Percentiles rank a stretch among this genome's conserved stretches.
Evolutionary conservation across 2,888 invertebrate species (phyloP).

Genomic region (Tenthredo mesomela): DNA sequence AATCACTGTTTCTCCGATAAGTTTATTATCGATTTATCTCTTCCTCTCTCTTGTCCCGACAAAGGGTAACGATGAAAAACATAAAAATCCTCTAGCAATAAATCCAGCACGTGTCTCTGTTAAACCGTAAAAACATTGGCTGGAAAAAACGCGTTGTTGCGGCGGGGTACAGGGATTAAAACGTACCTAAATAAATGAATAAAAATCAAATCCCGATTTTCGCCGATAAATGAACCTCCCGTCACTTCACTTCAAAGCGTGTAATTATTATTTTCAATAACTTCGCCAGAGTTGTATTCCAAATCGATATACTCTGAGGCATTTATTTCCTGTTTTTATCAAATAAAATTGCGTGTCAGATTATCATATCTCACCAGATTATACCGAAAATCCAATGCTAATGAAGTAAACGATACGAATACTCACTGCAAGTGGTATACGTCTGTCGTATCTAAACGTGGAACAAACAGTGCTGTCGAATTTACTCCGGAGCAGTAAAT

Average conservation of each 20-base stretch:
- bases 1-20: slow-evolving; percentile 16
- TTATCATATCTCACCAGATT: not conserved
- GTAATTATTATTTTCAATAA: slow-evolving; percentile 22
- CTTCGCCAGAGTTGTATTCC: not conserved
- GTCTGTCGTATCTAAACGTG: not conserved
- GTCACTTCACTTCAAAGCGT: slow-evolving; percentile 13
- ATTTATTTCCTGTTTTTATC: not conserved
- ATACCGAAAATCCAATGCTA: not conserved
- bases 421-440: not conserved
- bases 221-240: slow-evolving; percentile 11
- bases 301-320: not conserved
- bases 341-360: not conserved
- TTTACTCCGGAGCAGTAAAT: no score
- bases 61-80: slow-evolving; percentile 15
- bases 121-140: slow-evolving; percentile 20
- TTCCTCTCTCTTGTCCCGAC: not conserved
- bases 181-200: slow-evolving; percentile 23
- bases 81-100: not conserved
- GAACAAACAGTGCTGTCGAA: no score
- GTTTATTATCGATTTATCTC: not conserved
- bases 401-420: not conserved
- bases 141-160: not conserved
- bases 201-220: slow-evolving; percentile 25
- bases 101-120: slow-evolving; percentile 20
- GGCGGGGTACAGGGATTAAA: slow-evolving; percentile 17